Conservation (phyloP, 2,113 vertebrate genomes). For the Ceyx margarethae region DNA sequence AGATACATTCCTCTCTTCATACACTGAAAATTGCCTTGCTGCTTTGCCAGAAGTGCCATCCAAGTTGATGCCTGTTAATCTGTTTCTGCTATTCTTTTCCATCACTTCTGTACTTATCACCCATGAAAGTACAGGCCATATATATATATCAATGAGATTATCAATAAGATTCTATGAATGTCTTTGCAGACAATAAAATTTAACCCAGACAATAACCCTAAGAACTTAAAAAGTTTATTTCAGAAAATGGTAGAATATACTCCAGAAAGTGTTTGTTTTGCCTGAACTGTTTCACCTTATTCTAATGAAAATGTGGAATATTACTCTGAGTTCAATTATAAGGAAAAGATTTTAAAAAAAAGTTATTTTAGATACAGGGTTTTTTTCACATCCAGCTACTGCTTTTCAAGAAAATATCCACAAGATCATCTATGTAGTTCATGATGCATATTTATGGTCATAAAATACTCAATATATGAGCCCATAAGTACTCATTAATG, state of each 20-base stretch:
- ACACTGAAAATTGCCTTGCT: neutral
- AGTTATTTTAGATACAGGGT: neutral
- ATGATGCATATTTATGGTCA: neutral
- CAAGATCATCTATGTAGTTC: neutral
- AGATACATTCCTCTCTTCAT: neutral
- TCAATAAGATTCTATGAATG: neutral
- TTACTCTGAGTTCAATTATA: neutral
- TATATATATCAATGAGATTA: neutral
- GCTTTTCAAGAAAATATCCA: neutral
- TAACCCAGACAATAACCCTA: neutral
- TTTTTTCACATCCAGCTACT: neutral
- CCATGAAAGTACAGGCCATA: neutral
- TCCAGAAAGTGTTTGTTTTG: neutral
- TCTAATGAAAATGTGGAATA: neutral
- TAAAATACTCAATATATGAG: neutral
- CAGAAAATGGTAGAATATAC: neutral
- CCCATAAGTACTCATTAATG: constrained; percentile 22
- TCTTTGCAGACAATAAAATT: neutral
- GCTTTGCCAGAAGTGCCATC: neutral
- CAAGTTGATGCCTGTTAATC: constrained; percentile 18
- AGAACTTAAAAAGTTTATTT: neutral
- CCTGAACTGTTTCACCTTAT: neutral
- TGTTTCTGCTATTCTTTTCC: neutral
- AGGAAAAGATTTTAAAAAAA: neutral
- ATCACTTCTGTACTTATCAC: constrained; percentile 14